These are phyloP conservation scores for Hoplostethus mediterraneus DNA, from an alignment of 2,797 vertebrate genomes.

Conservation along the genomic window DNA sequence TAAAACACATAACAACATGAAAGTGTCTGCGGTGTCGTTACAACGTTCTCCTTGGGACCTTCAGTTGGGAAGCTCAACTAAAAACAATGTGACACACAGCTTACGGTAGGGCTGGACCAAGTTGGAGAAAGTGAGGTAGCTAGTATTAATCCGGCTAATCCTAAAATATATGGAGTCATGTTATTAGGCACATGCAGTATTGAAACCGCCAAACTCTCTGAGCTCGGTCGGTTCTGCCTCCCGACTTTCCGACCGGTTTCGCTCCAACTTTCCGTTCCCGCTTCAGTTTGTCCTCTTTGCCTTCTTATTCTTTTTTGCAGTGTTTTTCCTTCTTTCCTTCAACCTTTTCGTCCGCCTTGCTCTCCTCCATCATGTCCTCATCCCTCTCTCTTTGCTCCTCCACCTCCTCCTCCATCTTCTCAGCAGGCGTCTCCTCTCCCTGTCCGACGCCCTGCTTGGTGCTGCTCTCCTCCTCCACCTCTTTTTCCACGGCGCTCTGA, in stretches of 20 bases:
- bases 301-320: background rate
- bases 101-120: background rate
- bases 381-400: background rate
- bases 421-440: background rate
- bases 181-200: no score
- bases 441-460: slow-evolving; percentile 1
- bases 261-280: no score
- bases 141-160: background rate
- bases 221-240: background rate
- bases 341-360: slow-evolving; percentile 8
- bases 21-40: slow-evolving; percentile 27
- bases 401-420: background rate
- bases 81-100: no score
- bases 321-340: slow-evolving; percentile 8
- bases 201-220: background rate
- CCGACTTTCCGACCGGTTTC: background rate
- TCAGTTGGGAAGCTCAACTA: background rate
- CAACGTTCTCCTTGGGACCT: background rate
- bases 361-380: background rate
- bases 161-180: background rate
- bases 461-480: slow-evolving; percentile 1
- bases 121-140: slow-evolving; percentile 16
- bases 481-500: background rate
- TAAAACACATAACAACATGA: slow-evolving; percentile 41
- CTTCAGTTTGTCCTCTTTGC: no score